A percentile compares a stretch with the other conserved stretches of the same genome.
Conservation (phyloP, 2,797 vertebrate genomes). For the Crenuchus spilurus region DNA sequence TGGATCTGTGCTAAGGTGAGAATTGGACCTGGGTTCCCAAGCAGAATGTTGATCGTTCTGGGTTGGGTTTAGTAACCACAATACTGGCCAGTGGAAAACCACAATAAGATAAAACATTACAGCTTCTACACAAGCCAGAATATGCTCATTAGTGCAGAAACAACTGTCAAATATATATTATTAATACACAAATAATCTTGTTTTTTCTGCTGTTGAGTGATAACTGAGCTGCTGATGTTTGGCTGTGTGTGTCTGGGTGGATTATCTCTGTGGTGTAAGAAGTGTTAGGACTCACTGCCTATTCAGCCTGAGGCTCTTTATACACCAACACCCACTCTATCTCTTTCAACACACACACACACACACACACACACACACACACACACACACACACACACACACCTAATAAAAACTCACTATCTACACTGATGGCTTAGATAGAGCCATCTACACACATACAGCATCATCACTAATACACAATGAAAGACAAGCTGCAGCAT, state of each 20-base stretch:
- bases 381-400: constrained; percentile 9
- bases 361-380: background rate
- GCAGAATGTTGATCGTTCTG: too few species aligned
- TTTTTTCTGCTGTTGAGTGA: background rate
- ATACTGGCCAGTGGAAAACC: too few species aligned
- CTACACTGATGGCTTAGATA: background rate
- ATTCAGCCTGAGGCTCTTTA: background rate
- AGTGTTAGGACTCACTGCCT: background rate
- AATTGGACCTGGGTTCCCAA: too few species aligned
- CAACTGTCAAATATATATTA: background rate
- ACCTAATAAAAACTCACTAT: background rate
- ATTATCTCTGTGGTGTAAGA: constrained; percentile 5
- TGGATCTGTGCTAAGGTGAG: too few species aligned
- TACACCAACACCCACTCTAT: background rate
- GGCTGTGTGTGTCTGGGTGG: background rate
- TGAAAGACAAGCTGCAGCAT: background rate
- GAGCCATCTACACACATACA: background rate
- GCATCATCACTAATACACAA: background rate
- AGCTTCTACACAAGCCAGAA: too few species aligned
- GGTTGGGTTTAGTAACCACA: too few species aligned
- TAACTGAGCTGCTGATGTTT: background rate
- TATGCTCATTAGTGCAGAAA: background rate
- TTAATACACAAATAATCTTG: background rate
- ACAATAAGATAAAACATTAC: too few species aligned
- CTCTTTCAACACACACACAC: background rate